Evolutionary conservation across 2,113 vertebrate species (phyloP), one percentile per base, ranked within the genome.

Genomic region (Zosterops hypoxanthus): DNA sequence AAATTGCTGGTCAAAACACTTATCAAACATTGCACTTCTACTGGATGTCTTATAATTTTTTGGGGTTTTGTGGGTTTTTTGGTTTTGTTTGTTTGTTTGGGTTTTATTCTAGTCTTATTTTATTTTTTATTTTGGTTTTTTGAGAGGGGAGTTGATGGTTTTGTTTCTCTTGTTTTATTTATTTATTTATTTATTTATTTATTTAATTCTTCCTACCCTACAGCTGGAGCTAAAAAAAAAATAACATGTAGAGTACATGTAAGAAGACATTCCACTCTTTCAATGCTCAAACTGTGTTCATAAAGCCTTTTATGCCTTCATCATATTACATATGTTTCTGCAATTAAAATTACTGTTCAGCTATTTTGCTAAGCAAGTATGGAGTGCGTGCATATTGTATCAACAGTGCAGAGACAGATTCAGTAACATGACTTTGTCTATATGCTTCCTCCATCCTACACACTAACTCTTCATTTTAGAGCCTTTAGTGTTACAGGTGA

Each of bases 121-220:
- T 21, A 5, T 20, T 59, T 73, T 33, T 9, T 1, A 1, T 11
- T 63, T 26, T 26, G 9, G 21, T 71, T 23, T 83, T 36, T 17
- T 2, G 23, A 14, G 12, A 4, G 8, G 1, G 13, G 5, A 2
- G 9, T 19, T 52, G 8, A 28, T 63, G 11, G 3, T 23, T 55
- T 47, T 2, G 1, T 49, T 49, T 47, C 47, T 21, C 41, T 47
- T 81, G 34, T n/a, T n/a, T n/a, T n/a, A n/a, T n/a, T n/a, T n/a
- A n/a, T n/a, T n/a, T n/a, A n/a, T n/a, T n/a, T n/a, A n/a, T n/a
- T n/a, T n/a, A n/a, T n/a, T n/a, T n/a, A n/a, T n/a, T n/a, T n/a
- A n/a, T n/a, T 26, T 23, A 68, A 34, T 92, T 56, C 15, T 81
- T 24, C 10, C 9, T 57, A 24, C 2, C 14, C 6, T 70, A 66